Percentiles rank a stretch among this genome's conserved stretches.
phyloP scores from a whole-genome alignment of 2,888 invertebrate genomes.

The Linnaemya tessellans region DNA sequence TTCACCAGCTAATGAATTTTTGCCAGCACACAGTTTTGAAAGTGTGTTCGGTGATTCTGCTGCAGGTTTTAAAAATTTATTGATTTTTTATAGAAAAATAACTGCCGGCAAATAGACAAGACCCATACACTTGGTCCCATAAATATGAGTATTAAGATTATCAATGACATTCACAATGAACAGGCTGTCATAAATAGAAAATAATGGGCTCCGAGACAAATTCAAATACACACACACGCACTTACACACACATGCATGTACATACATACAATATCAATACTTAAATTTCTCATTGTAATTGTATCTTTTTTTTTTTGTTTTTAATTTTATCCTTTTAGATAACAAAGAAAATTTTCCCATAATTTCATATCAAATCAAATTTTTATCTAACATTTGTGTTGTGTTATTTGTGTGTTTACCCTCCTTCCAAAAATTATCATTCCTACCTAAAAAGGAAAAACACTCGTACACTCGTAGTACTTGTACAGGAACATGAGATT shows the following conservation, averaged over 20 bases:
- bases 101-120: background rate
- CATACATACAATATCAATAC: constrained; percentile 15
- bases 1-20: too few species aligned
- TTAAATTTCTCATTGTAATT: constrained; percentile 47
- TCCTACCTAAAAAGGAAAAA: background rate
- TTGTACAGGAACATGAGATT: constrained; percentile 35
- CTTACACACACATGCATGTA: background rate
- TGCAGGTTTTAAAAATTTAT: constrained; percentile 33
- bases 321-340: constrained; percentile 66
- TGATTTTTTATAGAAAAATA: constrained; percentile 59
- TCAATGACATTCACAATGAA: constrained; percentile 57
- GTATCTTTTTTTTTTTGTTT: constrained; percentile 21
- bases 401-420: constrained; percentile 15
- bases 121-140: background rate
- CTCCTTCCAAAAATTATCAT: background rate
- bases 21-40: too few species aligned
- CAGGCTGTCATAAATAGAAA: constrained; percentile 55
- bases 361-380: constrained; percentile 60
- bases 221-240: background rate
- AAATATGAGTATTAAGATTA: constrained; percentile 34
- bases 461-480: background rate
- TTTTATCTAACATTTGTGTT: constrained; percentile 48
- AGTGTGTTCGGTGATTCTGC: background rate
- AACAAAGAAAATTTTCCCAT: constrained; percentile 64
- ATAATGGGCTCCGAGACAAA: constrained; percentile 46